Conservation (phyloP, 2,888 invertebrate genomes). For the Hyalella azteca region DNA sequence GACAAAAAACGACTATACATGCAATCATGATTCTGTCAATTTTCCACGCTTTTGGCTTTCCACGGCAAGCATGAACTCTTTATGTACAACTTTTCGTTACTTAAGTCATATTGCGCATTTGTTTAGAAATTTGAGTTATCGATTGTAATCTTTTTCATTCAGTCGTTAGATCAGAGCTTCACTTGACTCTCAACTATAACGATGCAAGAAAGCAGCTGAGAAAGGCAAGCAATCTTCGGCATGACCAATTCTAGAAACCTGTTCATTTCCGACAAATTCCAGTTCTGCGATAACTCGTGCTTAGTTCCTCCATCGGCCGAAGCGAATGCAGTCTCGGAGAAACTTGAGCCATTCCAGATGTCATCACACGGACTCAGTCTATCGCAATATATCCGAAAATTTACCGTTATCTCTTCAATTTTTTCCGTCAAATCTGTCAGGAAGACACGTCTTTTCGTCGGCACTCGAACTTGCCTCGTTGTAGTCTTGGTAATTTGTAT, state of each 20-base stretch:
- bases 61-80: too few species aligned
- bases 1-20: too few species aligned
- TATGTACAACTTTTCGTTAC: too few species aligned
- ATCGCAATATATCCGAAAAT: conserved; percentile 24
- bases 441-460: conserved; percentile 14
- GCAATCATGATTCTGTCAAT: too few species aligned
- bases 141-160: too few species aligned
- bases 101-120: too few species aligned
- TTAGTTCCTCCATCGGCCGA: not conserved
- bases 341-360: not conserved
- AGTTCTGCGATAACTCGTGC: not conserved
- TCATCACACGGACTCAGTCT: not conserved
- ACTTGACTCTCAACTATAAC: not conserved
- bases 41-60: too few species aligned
- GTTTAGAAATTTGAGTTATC: too few species aligned
- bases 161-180: not conserved
- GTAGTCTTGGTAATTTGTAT: conserved; percentile 7
- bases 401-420: not conserved
- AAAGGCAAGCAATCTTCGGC: not conserved
- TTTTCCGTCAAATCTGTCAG: conserved; percentile 1
- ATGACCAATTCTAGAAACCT: conserved; percentile 8
- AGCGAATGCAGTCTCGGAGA: not conserved
- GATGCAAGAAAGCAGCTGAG: not conserved
- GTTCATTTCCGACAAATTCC: not conserved
- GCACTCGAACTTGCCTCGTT: conserved; percentile 6